phyloP scores from a whole-genome alignment of 2,797 vertebrate genomes.

The Parauchenoglanis ngamensis region DNA sequence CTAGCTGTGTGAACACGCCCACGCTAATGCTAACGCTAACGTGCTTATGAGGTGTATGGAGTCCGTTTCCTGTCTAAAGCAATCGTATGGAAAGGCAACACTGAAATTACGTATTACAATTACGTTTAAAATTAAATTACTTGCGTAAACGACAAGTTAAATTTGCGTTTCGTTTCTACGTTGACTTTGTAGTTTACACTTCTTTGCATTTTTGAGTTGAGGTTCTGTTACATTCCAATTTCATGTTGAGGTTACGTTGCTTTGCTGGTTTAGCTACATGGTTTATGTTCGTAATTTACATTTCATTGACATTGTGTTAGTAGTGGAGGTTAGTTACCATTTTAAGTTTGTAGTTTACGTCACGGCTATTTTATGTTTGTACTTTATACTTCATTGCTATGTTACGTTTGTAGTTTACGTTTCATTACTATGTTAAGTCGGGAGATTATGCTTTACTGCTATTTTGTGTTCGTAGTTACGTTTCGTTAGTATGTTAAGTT shows the following conservation, averaged over 20 bases:
- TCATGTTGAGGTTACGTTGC: not conserved
- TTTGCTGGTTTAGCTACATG: too few relatives aligned
- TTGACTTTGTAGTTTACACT: not conserved
- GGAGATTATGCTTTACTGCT: not conserved
- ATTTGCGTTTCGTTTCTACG: not conserved
- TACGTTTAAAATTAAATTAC: not conserved
- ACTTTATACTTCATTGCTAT: not conserved
- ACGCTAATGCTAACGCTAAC: constrained; percentile 13
- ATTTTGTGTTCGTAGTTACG: not conserved
- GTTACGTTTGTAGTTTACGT: not conserved
- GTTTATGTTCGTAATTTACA: not conserved
- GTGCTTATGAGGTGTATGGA: not conserved
- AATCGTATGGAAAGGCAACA: not conserved
- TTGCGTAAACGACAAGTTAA: not conserved
- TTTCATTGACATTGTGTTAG: too few relatives aligned
- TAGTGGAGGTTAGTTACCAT: not conserved
- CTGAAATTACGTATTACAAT: not conserved
- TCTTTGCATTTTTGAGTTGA: not conserved
- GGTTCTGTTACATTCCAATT: not conserved
- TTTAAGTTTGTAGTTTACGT: not conserved
- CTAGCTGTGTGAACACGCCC: constrained; percentile 4
- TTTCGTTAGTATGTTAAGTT: not conserved
- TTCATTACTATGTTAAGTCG: not conserved
- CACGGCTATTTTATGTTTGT: too few relatives aligned
- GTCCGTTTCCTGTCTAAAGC: not conserved